Conservation (phyloP, 2,888 invertebrate genomes). For the Chironomus riparius region DNA sequence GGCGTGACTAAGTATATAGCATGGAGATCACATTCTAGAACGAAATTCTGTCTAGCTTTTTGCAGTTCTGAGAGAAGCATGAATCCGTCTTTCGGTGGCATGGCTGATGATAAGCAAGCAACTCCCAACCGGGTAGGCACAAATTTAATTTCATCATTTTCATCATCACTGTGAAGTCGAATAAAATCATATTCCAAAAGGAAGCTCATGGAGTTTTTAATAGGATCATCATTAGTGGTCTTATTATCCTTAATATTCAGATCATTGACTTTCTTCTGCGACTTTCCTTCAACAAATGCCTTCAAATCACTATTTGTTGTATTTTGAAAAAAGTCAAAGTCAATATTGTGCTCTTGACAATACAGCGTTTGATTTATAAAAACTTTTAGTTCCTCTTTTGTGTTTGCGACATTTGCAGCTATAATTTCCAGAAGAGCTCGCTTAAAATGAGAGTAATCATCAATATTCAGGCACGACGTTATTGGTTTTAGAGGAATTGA, state of each 20-base stretch:
- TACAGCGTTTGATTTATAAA: conserved; percentile 76
- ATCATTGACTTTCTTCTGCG: conserved; percentile 29
- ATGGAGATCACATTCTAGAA: conserved; percentile 89
- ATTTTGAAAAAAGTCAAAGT: conserved; percentile 13
- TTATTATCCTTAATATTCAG: conserved; percentile 28
- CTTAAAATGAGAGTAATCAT: conserved; percentile 55
- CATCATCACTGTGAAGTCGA: conserved; percentile 48
- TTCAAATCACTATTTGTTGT: conserved; percentile 8
- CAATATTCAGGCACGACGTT: conserved; percentile 67
- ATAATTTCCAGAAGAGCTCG: conserved; percentile 72
- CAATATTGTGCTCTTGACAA: conserved; percentile 33
- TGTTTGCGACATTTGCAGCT: conserved; percentile 73
- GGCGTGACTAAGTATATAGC: conserved; percentile 93
- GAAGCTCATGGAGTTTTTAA: conserved; percentile 56
- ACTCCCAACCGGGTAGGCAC: conserved; percentile 78
- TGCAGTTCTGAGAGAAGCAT: conserved; percentile 82
- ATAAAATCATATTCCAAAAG: conserved; percentile 75
- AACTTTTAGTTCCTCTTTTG: conserved; percentile 58
- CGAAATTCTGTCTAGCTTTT: conserved; percentile 80
- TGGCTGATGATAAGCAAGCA: conserved; percentile 85
- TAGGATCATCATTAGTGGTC: conserved; percentile 36
- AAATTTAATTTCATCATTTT: conserved; percentile 46
- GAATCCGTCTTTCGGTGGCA: conserved; percentile 91
- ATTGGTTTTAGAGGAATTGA: conserved; percentile 61
- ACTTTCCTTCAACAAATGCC: conserved; percentile 34